These are phyloP conservation scores for Dicroscelio sp. DNA, from an alignment of 2,888 invertebrate species.

Conservation along the genomic window DNA sequence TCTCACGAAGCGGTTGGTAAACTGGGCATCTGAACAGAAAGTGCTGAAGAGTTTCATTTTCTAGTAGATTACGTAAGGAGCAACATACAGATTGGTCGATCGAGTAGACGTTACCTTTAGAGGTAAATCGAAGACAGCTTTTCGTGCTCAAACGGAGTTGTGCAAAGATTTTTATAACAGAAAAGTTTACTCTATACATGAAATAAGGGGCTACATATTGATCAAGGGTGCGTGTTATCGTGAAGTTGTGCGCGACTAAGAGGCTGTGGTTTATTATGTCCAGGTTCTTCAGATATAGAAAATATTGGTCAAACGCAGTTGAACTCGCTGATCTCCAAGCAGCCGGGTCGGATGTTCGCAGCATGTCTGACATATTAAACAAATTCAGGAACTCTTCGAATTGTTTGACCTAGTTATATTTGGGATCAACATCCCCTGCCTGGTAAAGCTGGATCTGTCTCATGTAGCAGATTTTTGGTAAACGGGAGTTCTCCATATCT, in stretches of 20 bases:
- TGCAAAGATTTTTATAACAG: background rate
- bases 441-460: background rate
- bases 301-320: background rate
- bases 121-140: background rate
- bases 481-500: background rate
- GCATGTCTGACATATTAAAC: background rate
- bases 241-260: background rate
- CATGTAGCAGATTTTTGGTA: background rate
- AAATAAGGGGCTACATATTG: background rate
- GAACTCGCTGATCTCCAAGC: background rate
- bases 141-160: conserved; percentile 1
- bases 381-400: background rate
- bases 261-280: background rate
- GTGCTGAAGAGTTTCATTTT: background rate
- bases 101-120: background rate
- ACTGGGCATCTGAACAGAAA: background rate
- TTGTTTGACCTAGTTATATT: background rate
- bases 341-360: background rate
- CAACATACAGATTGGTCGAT: background rate
- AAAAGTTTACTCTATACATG: background rate
- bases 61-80: background rate
- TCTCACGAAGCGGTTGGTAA: background rate
- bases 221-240: background rate
- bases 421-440: background rate
- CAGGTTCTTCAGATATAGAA: background rate